These are phyloP conservation scores for Drosophila lowei DNA, from an alignment of 1,140 invertebrate species.

Conservation along the genomic window DNA sequence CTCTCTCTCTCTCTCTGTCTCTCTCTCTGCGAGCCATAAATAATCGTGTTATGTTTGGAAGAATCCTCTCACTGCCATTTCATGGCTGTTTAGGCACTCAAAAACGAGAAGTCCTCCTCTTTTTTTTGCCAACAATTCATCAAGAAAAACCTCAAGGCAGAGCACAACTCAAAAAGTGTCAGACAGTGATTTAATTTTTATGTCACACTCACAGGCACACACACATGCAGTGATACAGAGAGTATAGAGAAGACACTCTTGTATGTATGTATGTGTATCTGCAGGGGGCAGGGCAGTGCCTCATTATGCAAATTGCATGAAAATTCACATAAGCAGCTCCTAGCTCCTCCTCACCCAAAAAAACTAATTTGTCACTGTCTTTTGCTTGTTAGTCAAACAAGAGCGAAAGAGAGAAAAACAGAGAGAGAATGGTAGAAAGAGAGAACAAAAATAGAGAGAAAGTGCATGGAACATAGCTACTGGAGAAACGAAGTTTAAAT, in stretches of 20 bases:
- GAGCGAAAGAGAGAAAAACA: background rate
- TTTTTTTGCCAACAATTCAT: constrained; percentile 48
- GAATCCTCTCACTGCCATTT: constrained; percentile 15
- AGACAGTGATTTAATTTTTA: constrained; percentile 71
- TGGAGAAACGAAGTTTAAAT: no score
- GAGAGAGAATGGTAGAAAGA: constrained; percentile 5
- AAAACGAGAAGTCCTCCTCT: constrained; percentile 7
- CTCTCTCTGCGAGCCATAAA: constrained; percentile 33
- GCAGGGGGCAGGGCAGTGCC: constrained; percentile 26
- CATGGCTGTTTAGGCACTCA: constrained; percentile 48
- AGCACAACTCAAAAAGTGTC: constrained; percentile 68
- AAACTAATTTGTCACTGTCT: constrained; percentile 82
- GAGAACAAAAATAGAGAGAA: no score
- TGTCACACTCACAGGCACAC: constrained; percentile 28
- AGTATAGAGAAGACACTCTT: no score
- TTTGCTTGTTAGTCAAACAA: constrained; percentile 77
- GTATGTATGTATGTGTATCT: no score
- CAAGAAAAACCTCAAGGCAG: constrained; percentile 42
- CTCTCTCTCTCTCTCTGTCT: constrained; percentile 10
- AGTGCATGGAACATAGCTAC: no score
- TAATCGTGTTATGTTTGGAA: constrained; percentile 26
- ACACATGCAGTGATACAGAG: constrained; percentile 14
- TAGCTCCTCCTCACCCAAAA: constrained; percentile 53
- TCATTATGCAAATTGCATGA: constrained; percentile 79
- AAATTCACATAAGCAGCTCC: constrained; percentile 75